A percentile compares a stretch with the other conserved stretches of the same genome.
phyloP scores from a whole-genome alignment of 2,888 invertebrate species.

The Quadroppia sp. region DNA sequence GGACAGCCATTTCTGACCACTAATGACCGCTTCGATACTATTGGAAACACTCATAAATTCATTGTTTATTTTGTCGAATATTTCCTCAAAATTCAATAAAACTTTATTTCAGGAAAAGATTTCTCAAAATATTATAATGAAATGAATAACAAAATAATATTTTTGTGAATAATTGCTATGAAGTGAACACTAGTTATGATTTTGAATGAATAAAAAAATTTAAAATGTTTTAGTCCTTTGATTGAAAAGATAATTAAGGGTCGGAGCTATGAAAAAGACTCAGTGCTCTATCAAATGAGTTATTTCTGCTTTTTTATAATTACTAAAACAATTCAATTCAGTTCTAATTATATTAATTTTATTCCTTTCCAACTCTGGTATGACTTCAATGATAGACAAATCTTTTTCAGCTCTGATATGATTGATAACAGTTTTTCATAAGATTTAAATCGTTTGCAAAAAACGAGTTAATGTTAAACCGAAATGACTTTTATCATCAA shows the following conservation, averaged over 20 bases:
- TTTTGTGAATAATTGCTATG: no score
- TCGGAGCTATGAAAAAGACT: not conserved
- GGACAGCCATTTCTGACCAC: not conserved
- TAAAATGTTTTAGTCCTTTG: no score
- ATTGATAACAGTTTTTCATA: not conserved
- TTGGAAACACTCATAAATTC: not conserved
- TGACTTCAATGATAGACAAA: not conserved
- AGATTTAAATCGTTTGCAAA: slow-evolving; percentile 12
- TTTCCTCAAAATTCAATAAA: no score
- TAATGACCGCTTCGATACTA: not conserved
- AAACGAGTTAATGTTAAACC: not conserved
- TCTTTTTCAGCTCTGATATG: not conserved
- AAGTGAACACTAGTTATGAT: no score
- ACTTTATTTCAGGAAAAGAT: no score
- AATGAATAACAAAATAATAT: no score
- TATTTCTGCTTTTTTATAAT: not conserved
- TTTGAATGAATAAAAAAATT: no score
- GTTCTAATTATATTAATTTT: not conserved
- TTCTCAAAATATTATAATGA: no score
- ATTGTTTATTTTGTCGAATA: not conserved
- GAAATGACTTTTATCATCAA: not conserved
- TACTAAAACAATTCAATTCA: not conserved
- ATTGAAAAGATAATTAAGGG: not conserved
- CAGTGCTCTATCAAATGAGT: not conserved
- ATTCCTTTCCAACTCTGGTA: not conserved